Evolutionary conservation across 1,140 invertebrate species (phyloP).

Genomic region (Chironomus striatipennis): DNA sequence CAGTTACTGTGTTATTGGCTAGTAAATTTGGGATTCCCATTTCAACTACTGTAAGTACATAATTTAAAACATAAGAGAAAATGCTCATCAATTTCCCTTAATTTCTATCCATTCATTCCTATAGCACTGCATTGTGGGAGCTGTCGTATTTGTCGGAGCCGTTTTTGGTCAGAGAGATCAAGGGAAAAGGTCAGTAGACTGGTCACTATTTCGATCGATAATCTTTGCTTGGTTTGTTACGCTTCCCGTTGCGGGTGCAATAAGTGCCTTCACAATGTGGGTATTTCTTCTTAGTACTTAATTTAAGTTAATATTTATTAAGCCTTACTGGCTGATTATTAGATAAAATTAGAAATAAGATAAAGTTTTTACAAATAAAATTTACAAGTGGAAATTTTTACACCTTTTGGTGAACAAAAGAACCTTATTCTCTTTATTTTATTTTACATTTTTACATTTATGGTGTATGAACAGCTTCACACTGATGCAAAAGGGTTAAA

Average conservation of each 20-base stretch:
- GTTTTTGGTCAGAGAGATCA: conserved; percentile 36
- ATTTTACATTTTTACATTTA: no score
- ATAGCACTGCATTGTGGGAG: conserved; percentile 98
- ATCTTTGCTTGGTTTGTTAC: conserved; percentile 95
- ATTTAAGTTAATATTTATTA: no score
- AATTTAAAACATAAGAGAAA: no score
- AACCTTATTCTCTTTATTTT: no score
- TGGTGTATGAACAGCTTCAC: no score
- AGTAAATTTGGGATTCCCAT: conserved; percentile 95
- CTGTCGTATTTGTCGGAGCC: conserved; percentile 83
- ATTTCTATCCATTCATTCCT: conserved; percentile 50
- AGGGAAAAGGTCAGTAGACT: conserved; percentile 67
- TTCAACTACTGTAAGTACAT: conserved; percentile 46
- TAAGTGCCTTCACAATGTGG: neutral
- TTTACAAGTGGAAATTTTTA: no score
- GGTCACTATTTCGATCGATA: conserved; percentile 90
- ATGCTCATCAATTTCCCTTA: neutral
- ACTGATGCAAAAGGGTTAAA: no score
- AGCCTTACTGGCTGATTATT: no score
- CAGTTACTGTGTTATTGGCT: conserved; percentile 89
- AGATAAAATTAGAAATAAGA: no score
- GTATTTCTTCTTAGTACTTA: neutral
- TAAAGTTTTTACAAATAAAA: no score
- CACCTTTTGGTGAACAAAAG: no score
- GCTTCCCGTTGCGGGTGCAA: conserved; percentile 73